Evolutionary conservation across 1,140 invertebrate species (phyloP).

Genomic region (Drosophila tsacasi): DNA sequence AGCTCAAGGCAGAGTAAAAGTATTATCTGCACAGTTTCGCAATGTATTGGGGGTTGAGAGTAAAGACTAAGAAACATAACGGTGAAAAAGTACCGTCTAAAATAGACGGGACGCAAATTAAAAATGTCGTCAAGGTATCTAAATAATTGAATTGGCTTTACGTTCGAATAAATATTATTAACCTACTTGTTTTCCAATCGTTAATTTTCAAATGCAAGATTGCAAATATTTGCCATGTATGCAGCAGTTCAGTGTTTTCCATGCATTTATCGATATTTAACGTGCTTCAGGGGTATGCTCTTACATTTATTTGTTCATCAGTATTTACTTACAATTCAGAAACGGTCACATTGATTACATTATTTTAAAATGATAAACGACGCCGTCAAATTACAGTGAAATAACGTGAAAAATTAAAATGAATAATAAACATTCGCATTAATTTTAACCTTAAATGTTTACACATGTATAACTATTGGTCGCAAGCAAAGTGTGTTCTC

Average conservation of each 20-base stretch:
- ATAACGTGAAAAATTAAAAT: slow-evolving; percentile 11
- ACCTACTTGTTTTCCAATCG: neutral
- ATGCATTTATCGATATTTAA: neutral
- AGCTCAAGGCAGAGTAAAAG: too few relatives aligned
- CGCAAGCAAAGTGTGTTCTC: neutral
- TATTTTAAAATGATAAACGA: slow-evolving; percentile 42
- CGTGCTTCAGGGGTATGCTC: neutral
- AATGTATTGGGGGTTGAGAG: neutral
- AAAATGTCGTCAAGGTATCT: neutral
- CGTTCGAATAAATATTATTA: neutral
- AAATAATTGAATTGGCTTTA: neutral
- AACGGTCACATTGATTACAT: slow-evolving; percentile 16
- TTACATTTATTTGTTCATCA: neutral
- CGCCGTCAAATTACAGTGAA: slow-evolving; percentile 26
- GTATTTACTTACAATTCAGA: neutral
- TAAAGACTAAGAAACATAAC: neutral
- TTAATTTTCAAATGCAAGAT: neutral
- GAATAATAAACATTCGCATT: neutral
- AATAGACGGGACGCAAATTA: neutral
- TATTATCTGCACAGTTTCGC: neutral
- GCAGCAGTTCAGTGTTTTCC: neutral
- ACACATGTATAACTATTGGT: too few relatives aligned
- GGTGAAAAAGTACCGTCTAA: neutral
- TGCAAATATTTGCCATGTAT: neutral
- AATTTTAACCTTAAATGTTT: neutral